Percentiles rank a stretch among this genome's conserved stretches.
These are phyloP conservation scores for Lathamus discolor DNA, from an alignment of 2,113 vertebrate species.

Conservation along the genomic window DNA sequence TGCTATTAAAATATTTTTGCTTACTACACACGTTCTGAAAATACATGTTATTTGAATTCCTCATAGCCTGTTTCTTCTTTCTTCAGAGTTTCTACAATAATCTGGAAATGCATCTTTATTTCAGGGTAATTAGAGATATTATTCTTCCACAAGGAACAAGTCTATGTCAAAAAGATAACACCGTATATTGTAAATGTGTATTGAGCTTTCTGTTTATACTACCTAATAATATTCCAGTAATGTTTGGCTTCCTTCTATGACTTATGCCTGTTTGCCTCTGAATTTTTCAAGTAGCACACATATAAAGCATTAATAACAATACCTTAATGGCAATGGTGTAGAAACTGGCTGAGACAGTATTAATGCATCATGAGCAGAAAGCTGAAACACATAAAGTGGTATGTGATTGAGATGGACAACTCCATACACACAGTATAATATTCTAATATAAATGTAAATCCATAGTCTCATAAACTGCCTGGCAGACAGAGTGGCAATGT, in stretches of 20 bases:
- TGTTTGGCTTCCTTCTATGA: background rate
- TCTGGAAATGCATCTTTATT: background rate
- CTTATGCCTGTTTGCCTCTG: background rate
- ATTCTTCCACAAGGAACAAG: background rate
- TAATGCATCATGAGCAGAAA: conserved; percentile 90
- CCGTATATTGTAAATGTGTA: background rate
- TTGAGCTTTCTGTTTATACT: background rate
- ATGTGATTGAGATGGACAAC: background rate
- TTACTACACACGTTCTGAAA: background rate
- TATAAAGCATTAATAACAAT: conserved; percentile 57
- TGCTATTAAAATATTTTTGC: background rate
- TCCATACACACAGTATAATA: background rate
- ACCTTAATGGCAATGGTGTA: conserved; percentile 96
- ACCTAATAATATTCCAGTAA: background rate
- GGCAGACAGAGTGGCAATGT: background rate
- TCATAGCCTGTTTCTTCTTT: background rate
- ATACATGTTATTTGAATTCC: background rate
- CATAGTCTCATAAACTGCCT: background rate
- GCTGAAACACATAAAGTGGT: conserved; percentile 74
- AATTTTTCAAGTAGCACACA: conserved; percentile 4
- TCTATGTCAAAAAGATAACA: background rate
- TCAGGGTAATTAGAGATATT: background rate
- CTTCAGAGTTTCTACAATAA: background rate
- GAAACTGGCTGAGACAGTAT: conserved; percentile 95
- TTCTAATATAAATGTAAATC: background rate